Evolutionary conservation across 2,113 vertebrate genomes (phyloP).

Genomic region (Varanus salvator): DNA sequence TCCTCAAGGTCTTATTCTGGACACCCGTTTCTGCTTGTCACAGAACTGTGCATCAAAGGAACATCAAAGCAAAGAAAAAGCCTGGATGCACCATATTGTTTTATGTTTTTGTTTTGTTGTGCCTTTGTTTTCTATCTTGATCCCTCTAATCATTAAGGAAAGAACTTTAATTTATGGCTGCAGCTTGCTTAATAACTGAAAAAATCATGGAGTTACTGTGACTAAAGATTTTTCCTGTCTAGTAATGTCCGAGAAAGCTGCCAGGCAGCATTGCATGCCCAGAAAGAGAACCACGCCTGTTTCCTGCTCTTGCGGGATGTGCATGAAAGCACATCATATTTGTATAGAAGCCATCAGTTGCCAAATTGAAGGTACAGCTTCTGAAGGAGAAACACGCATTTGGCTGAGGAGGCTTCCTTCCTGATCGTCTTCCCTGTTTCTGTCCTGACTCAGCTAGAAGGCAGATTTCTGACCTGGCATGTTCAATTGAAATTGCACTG

Average conservation of each 20-base stretch:
- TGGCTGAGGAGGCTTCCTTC: neutral
- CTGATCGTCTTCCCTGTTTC: no score
- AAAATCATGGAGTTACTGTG: slow-evolving; percentile 1
- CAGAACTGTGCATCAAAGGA: neutral
- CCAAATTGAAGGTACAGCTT: slow-evolving; percentile 2
- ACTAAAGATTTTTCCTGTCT: neutral
- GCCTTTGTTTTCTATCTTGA: neutral
- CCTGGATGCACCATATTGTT: no score
- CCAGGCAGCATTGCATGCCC: slow-evolving; percentile 25
- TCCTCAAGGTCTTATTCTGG: neutral
- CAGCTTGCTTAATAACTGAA: slow-evolving; percentile 61
- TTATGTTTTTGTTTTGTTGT: neutral
- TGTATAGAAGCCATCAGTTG: slow-evolving; percentile 8
- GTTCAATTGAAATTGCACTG: no score
- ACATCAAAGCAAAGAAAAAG: neutral
- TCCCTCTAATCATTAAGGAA: slow-evolving; percentile 45
- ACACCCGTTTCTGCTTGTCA: neutral
- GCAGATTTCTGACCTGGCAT: neutral
- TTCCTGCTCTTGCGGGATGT: slow-evolving; percentile 3
- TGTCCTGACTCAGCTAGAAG: neutral
- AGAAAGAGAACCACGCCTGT: slow-evolving; percentile 41
- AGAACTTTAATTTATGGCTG: slow-evolving; percentile 54
- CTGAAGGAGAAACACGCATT: neutral
- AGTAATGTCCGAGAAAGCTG: slow-evolving; percentile 25
- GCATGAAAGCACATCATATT: neutral